Conservation (phyloP, 2,888 invertebrate genomes). For the Troglohyphantes excavatus region DNA sequence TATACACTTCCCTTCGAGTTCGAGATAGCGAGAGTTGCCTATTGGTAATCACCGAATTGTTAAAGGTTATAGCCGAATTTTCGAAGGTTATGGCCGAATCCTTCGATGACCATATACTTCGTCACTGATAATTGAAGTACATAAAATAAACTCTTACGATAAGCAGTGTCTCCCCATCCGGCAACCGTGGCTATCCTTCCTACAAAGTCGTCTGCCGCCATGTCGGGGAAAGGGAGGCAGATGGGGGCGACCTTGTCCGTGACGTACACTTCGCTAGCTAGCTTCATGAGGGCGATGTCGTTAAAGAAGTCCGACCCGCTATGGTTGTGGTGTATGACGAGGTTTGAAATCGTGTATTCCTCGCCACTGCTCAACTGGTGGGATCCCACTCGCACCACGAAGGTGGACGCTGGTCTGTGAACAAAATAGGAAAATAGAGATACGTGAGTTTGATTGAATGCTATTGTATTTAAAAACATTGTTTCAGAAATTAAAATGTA, state of each 20-base stretch:
- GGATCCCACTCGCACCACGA: constrained; percentile 65
- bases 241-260: constrained; percentile 67
- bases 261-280: constrained; percentile 53
- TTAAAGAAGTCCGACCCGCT: constrained; percentile 61
- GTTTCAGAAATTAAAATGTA: not conserved
- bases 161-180: constrained; percentile 71
- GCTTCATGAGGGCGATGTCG: constrained; percentile 64
- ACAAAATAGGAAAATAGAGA: not conserved
- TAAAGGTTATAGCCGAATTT: too few species aligned
- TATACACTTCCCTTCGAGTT: too few species aligned
- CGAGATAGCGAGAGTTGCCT: too few species aligned
- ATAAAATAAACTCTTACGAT: constrained; percentile 38
- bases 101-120: too few species aligned
- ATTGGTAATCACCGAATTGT: too few species aligned
- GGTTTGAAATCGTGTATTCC: constrained; percentile 55
- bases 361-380: constrained; percentile 54
- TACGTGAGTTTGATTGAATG: too few species aligned
- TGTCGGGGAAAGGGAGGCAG: constrained; percentile 42
- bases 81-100: too few species aligned
- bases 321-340: constrained; percentile 59
- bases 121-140: too few species aligned
- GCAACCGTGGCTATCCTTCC: constrained; percentile 55
- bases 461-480: too few species aligned
- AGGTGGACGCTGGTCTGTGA: constrained; percentile 72
- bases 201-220: constrained; percentile 16